phyloP scores from a whole-genome alignment of 2,113 vertebrate species.

The Anas platyrhynchos region DNA sequence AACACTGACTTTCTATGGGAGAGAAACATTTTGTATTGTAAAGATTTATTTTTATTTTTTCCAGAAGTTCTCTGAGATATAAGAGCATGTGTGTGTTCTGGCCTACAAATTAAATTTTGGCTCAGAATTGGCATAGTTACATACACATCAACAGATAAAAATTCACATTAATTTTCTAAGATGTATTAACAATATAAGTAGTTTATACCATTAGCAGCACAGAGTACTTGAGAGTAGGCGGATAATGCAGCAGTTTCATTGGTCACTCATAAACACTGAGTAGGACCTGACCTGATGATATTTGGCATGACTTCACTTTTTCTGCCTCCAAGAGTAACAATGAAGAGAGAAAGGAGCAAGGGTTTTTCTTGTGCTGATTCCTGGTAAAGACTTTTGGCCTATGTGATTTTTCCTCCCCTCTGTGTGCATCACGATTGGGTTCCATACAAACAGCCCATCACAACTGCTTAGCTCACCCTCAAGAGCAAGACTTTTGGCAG shows the following conservation, averaged over 20 bases:
- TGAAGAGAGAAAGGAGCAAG: neutral
- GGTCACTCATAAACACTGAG: neutral
- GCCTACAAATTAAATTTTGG: neutral
- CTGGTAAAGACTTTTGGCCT: neutral
- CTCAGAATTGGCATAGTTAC: neutral
- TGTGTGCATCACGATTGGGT: neutral
- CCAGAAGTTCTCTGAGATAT: neutral
- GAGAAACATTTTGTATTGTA: neutral
- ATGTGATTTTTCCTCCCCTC: neutral
- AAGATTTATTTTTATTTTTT: neutral
- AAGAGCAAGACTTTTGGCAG: slow-evolving; percentile 13
- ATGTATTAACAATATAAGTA: neutral
- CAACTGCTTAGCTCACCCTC: neutral
- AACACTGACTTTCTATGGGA: no score
- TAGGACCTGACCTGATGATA: neutral
- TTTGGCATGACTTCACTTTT: neutral
- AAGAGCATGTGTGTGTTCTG: neutral
- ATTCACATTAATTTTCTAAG: neutral
- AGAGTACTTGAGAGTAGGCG: neutral
- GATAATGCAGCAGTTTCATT: neutral
- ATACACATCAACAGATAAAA: neutral
- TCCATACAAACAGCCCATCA: neutral
- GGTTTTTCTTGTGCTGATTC: neutral
- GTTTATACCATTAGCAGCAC: neutral
- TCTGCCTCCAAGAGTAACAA: neutral